Evolutionary conservation across 1,140 invertebrate genomes (phyloP), one percentile per base, ranked within the genome.

Genomic region (Drosophila eugracilis): DNA sequence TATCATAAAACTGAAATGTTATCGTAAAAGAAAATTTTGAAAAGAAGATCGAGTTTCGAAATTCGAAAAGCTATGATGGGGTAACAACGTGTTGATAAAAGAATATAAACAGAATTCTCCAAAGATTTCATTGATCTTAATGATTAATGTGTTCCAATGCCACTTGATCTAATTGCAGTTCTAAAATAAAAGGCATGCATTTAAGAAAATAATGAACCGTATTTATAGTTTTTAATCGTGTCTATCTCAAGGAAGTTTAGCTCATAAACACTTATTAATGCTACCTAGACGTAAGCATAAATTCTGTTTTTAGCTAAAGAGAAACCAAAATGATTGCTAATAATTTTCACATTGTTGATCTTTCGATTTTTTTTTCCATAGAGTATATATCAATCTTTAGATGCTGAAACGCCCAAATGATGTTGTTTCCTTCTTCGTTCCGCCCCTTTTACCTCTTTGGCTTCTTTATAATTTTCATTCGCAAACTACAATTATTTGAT

Each of bases 381-480:
- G 21, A 9, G 3, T 42, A 65, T 42, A 65, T 52, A 66, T 65
- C 41, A 67, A 67, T 67, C 60, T 52, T 67, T 22, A 67, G 45
- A 67, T 66, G 59, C 66, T 52, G 59, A 65, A 60, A 65, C 60
- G 60, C 60, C 60, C 60, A 60, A 65, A 60, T 65, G 60, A 65
- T 65, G 60, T 65, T 65, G 22, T 60, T 65, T 47, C 41, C 60
- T 30, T 60, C 5, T 26, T 39, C n/a, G 26, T 49, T 32, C 4
- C 36, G 44, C 63, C 63, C 9, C 4, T 30, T 34, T 24, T 19
- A 14, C 55, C 24, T 58, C 21, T 49, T 67, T 52, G 63, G 60
- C 63, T 67, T 67, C 63, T 52, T 67, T 66, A 66, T 66, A 66
- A 67, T 67, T 67, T 67, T 45, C 59, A 74, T 74, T 55, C 22